A percentile compares a stretch with the other conserved stretches of the same genome.
These are phyloP conservation scores for Sebastes wilsoni DNA, from an alignment of 2,797 vertebrate species.

Conservation along the genomic window DNA sequence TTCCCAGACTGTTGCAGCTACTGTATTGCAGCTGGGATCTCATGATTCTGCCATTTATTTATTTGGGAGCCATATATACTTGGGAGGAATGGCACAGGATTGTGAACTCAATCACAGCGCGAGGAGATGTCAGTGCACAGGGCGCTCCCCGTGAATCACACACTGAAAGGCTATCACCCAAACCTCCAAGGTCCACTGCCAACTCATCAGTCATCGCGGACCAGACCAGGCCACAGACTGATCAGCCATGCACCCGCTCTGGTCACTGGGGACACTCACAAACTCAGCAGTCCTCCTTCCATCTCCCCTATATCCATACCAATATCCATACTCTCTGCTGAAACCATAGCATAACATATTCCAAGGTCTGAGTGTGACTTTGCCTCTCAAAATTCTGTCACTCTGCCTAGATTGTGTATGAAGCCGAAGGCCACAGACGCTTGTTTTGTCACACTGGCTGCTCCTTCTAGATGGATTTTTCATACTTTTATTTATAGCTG, in stretches of 20 bases:
- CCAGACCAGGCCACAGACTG: conserved; percentile 72
- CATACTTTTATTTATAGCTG: conserved; percentile 57
- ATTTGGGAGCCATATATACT: conserved; percentile 71
- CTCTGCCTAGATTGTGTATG: conserved; percentile 56
- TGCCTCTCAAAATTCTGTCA: conserved; percentile 70
- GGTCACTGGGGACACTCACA: conserved; percentile 76
- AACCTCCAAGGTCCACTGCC: conserved; percentile 84
- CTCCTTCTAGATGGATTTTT: conserved; percentile 52
- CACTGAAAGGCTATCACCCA: conserved; percentile 85
- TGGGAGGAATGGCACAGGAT: conserved; percentile 70
- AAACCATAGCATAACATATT: conserved; percentile 65
- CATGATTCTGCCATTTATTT: conserved; percentile 77
- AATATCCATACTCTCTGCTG: conserved; percentile 58
- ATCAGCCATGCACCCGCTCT: conserved; percentile 78
- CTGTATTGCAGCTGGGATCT: conserved; percentile 50
- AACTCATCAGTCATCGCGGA: conserved; percentile 81
- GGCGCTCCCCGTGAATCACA: conserved; percentile 82
- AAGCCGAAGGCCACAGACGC: conserved; percentile 62
- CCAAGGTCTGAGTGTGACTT: conserved; percentile 78
- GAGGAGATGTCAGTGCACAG: conserved; percentile 78
- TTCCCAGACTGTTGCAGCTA: conserved; percentile 34
- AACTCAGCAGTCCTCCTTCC: conserved; percentile 51
- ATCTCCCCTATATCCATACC: conserved; percentile 66
- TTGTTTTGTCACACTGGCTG: conserved; percentile 65
- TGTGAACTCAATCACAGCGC: conserved; percentile 84